These are phyloP conservation scores for Anarrhichthys ocellatus DNA, from an alignment of 2,113 vertebrate species.

Conservation along the genomic window DNA sequence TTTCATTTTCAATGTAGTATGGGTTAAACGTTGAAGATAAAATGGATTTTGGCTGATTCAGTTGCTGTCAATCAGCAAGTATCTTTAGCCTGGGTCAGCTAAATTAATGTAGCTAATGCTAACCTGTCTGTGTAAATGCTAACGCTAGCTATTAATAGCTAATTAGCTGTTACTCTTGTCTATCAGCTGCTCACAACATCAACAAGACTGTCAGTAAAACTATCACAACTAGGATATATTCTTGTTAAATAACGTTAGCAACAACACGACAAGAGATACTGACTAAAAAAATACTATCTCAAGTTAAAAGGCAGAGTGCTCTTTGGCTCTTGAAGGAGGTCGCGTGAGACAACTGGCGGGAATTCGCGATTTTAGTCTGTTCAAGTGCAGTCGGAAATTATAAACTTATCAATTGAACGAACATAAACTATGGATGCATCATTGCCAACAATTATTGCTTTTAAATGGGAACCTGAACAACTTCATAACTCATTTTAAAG, in stretches of 20 bases:
- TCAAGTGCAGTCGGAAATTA: conserved; percentile 30
- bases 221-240: background rate
- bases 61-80: background rate
- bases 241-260: fast-evolving
- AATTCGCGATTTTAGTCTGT: conserved; percentile 6
- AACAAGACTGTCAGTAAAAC: background rate
- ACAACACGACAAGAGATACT: background rate
- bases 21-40: background rate
- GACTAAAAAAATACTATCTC: background rate
- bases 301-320: background rate
- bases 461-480: fast-evolving
- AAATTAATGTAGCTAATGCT: background rate
- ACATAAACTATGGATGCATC: background rate
- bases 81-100: background rate
- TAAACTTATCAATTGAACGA: fast-evolving
- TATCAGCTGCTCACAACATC: background rate
- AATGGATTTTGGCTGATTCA: background rate
- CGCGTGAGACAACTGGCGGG: conserved; percentile 36
- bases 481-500: background rate
- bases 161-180: background rate
- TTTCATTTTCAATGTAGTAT: conserved; percentile 84
- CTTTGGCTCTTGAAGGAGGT: fast-evolving
- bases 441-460: background rate
- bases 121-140: background rate
- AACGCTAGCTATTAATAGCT: background rate